Evolutionary conservation across 2,113 vertebrate species (phyloP).

Genomic region (Cochlearius cochlearius): DNA sequence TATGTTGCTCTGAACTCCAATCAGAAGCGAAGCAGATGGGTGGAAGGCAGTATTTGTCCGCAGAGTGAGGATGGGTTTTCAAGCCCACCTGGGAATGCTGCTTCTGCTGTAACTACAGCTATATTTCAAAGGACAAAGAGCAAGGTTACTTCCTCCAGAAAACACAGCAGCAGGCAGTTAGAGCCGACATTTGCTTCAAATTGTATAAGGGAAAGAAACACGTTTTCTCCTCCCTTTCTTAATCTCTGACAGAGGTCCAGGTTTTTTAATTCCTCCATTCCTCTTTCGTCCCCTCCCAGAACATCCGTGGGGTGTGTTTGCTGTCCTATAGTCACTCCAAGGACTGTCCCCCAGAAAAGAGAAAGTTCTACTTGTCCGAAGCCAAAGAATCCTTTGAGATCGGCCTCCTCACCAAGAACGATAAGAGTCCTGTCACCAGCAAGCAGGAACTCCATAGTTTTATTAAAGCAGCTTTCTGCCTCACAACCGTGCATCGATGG

Average conservation of each 20-base stretch:
- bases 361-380: conserved; percentile 68
- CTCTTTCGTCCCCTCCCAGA: conserved; percentile 69
- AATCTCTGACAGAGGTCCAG: not conserved
- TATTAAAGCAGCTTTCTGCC: conserved; percentile 86
- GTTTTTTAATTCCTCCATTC: not conserved
- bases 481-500: conserved; percentile 76
- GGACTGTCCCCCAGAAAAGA: conserved; percentile 74
- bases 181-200: not conserved
- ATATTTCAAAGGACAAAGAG: not conserved
- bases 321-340: conserved; percentile 85
- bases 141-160: not conserved
- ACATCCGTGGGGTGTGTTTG: conserved; percentile 86
- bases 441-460: conserved; percentile 91
- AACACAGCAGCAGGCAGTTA: not conserved
- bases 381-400: conserved; percentile 89
- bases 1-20: not conserved
- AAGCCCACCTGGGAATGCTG: not conserved
- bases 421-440: conserved; percentile 72
- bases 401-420: conserved; percentile 82
- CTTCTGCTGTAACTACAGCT: not conserved
- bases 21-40: not conserved
- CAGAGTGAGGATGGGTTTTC: not conserved
- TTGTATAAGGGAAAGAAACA: not conserved
- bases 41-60: not conserved
- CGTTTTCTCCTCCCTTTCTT: not conserved